Conservation (phyloP, 2,888 invertebrate species). For the Brachyptera risi region DNA sequence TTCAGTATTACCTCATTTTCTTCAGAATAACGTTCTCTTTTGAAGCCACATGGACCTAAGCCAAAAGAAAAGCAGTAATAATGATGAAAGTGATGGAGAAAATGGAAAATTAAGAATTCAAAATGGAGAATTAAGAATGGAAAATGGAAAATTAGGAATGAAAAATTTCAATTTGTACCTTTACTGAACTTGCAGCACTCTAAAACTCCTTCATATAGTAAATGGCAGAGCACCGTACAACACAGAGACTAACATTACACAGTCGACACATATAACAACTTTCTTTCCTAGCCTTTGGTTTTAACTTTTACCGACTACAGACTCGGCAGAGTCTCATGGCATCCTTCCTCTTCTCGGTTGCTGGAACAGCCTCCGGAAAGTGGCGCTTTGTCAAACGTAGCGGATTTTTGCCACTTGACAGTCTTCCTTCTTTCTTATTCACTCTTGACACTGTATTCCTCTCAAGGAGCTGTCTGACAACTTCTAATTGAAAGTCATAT, state of each 20-base stretch:
- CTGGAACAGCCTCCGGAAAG: not conserved
- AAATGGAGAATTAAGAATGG: too few species aligned
- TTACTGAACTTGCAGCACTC: too few species aligned
- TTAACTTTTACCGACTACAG: not conserved
- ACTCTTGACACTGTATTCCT: slow-evolving; percentile 25
- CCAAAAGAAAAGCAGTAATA: too few species aligned
- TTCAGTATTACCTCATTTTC: too few species aligned
- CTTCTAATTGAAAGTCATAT: slow-evolving; percentile 30
- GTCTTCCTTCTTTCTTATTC: slow-evolving; percentile 14
- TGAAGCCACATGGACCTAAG: too few species aligned
- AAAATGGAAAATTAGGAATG: too few species aligned
- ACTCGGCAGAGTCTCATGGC: slow-evolving; percentile 13
- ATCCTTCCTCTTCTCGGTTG: not conserved
- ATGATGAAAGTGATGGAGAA: too few species aligned
- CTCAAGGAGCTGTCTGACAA: slow-evolving; percentile 31
- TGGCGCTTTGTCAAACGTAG: slow-evolving; percentile 27
- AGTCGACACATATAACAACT: slow-evolving; percentile 1
- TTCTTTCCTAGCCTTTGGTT: not conserved
- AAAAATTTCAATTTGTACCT: too few species aligned
- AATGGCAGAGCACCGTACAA: not conserved
- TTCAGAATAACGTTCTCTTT: too few species aligned
- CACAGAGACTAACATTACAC: slow-evolving; percentile 1
- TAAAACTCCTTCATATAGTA: slow-evolving; percentile 5
- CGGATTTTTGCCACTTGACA: slow-evolving; percentile 14
- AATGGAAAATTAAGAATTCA: too few species aligned